A percentile compares a stretch with the other conserved stretches of the same genome.
phyloP scores from a whole-genome alignment of 2,888 invertebrate species.

The Drosophila barbarae region DNA sequence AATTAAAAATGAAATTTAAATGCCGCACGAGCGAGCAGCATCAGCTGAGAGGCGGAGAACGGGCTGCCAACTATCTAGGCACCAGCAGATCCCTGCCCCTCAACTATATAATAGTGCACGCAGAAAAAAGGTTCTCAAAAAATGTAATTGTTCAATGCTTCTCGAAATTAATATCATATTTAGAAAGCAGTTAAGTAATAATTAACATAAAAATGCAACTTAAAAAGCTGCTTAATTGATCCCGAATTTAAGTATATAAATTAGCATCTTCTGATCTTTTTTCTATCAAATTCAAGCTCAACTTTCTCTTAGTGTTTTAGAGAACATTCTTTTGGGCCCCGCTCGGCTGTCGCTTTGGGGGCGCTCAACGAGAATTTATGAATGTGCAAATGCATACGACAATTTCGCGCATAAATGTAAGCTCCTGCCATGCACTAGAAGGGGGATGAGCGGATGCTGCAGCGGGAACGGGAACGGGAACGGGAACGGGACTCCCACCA shows the following conservation, averaged over 20 bases:
- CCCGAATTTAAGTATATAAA: not conserved
- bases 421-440: conserved; percentile 51
- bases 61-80: conserved; percentile 46
- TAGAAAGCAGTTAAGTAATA: too few relatives aligned
- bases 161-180: too few relatives aligned
- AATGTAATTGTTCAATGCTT: too few relatives aligned
- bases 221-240: not conserved
- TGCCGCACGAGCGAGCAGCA: conserved; percentile 49
- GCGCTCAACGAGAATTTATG: conserved; percentile 74
- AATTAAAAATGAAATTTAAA: conserved; percentile 69
- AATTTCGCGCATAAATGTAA: conserved; percentile 75
- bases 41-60: conserved; percentile 24
- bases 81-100: conserved; percentile 3
- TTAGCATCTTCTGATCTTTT: rapidly evolving
- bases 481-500: conserved; percentile 30
- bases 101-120: conserved; percentile 17
- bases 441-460: not conserved
- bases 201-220: not conserved
- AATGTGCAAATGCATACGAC: conserved; percentile 75
- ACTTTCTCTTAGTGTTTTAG: conserved; percentile 23
- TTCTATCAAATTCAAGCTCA: rapidly evolving
- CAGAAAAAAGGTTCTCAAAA: not conserved
- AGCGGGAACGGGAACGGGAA: not conserved
- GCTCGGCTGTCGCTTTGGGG: conserved; percentile 62
- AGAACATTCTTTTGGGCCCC: conserved; percentile 52